phyloP scores from a whole-genome alignment of 2,113 vertebrate species.

The Rhombomys opimus region DNA sequence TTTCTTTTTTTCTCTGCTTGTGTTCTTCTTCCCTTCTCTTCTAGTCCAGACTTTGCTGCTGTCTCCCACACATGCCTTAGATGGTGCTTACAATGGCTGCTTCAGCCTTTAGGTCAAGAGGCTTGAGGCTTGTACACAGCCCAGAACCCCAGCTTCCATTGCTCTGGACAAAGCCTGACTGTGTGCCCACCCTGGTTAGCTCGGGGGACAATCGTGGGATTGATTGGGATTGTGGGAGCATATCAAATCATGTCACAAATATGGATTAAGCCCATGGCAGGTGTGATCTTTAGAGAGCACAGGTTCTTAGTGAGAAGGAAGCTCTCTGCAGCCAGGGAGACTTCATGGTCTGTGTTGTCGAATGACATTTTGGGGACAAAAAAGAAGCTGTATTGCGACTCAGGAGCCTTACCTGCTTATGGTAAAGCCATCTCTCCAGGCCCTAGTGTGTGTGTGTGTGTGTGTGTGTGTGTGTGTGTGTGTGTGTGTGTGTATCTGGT shows the following conservation, averaged over 20 bases:
- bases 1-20: not conserved
- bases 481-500: not conserved
- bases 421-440: not conserved
- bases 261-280: not conserved
- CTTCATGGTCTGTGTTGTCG: constrained; percentile 5
- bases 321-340: not conserved
- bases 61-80: not conserved
- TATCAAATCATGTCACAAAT: not conserved
- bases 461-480: not conserved
- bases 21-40: not conserved
- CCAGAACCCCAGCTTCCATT: not conserved
- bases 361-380: constrained; percentile 27
- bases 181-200: not conserved
- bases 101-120: not conserved
- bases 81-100: not conserved
- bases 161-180: not conserved
- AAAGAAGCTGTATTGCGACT: not conserved
- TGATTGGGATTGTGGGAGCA: not conserved
- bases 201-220: not conserved
- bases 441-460: not conserved
- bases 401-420: not conserved
- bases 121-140: not conserved
- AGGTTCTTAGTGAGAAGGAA: not conserved
- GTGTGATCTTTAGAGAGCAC: not conserved
- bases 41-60: not conserved